phyloP scores from a whole-genome alignment of 2,113 vertebrate genomes.

The Panthera tigris region DNA sequence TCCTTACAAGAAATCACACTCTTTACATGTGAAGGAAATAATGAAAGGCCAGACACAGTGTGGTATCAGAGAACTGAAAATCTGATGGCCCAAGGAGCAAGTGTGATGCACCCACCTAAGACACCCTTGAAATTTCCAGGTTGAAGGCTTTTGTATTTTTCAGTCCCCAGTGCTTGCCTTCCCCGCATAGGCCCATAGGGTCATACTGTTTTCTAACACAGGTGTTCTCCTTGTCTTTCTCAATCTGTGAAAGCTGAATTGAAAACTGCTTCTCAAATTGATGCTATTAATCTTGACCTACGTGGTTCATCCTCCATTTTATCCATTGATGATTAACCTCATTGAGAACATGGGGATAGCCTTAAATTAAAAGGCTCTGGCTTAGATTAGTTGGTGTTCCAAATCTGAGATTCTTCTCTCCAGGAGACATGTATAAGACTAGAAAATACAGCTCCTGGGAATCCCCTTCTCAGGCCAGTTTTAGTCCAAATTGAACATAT shows the following conservation, averaged over 20 bases:
- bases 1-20: not conserved
- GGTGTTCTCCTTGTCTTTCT: not conserved
- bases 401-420: not conserved
- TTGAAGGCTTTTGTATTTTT: slow-evolving; percentile 1
- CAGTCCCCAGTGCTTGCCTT: not conserved
- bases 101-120: not conserved
- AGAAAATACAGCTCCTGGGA: not conserved
- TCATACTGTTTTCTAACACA: not conserved
- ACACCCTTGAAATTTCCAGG: not conserved
- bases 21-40: slow-evolving; percentile 40
- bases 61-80: slow-evolving; percentile 45
- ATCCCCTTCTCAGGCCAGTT: not conserved
- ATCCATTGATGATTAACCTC: not conserved
- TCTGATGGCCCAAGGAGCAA: not conserved
- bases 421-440: not conserved
- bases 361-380: not conserved
- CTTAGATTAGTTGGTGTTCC: not conserved
- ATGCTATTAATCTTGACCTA: not conserved
- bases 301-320: not conserved
- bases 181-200: not conserved
- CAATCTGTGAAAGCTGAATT: not conserved
- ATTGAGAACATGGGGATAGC: not conserved
- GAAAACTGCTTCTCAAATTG: not conserved
- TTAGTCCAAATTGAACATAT: not conserved
- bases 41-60: not conserved